Base-by-base conservation (phyloP, 2,797 vertebrate genomes). In the Amphiprion clarkii region DNA sequence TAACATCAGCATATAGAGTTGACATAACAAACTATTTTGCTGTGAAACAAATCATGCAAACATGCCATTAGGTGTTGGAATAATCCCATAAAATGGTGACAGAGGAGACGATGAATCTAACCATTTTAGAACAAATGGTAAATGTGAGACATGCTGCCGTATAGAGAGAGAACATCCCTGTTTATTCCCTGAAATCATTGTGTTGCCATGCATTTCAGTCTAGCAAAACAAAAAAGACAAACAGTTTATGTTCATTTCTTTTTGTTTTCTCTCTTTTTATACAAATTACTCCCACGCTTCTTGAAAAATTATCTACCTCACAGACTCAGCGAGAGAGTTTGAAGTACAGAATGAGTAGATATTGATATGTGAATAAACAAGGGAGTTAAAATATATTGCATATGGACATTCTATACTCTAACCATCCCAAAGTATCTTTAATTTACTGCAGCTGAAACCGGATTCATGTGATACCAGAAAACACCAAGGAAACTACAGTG, bases 311-410 rank as follows among this genome's bases (percentile, higher is more conserved):
- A 71, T 71, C 71, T 74, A 68, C 66, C 52, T 67, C 61, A 13
- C 54, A 71, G 39, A 66, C 74, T 67, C 58, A 62, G 55, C n/a
- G 36, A 54, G 53, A 67, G 63, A 68, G 62, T 74, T 67, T 62
- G 52, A 62, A 78, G 59, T 59, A 14, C 57, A 63, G 48, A 74
- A 70, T 62, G 61, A 70, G 65, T 52, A 51, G 77, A 61, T 80
- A 74, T 68, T 78, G 59, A 85, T 89, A 86, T 84, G 69, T 77
- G 75, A 89, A 81, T 73, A 89, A 90, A 80, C 83, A 82, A 62
- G 76, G 63, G 59, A 73, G 54, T 69, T 70, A 62, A 73, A 76
- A 80, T 69, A 86, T 72, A 75, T 74, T 56, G 51, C 62, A 69
- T 68, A 70, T 64, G 19, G 27, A 79, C 87, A 60, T 81, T 76